A percentile compares a stretch with the other conserved stretches of the same genome.
These are phyloP conservation scores for Drosophila melanica DNA, from an alignment of 1,140 invertebrate species.

Conservation along the genomic window DNA sequence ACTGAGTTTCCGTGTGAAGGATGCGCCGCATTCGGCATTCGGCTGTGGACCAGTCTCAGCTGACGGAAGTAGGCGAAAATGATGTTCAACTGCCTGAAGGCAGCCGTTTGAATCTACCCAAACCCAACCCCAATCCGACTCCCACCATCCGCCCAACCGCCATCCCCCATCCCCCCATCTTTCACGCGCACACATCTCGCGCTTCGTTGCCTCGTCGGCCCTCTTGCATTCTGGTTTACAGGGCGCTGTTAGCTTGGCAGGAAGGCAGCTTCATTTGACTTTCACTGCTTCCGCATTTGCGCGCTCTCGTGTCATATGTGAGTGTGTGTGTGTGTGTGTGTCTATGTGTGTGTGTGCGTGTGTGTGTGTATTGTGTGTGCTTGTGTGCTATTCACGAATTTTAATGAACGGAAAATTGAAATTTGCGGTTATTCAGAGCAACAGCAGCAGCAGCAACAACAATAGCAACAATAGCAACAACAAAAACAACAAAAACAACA, in stretches of 20 bases:
- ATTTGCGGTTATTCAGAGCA: constrained; percentile 59
- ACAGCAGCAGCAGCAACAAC: constrained; percentile 9
- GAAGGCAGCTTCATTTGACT: constrained; percentile 48
- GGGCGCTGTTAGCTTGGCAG: background rate
- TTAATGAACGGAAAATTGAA: constrained; percentile 77
- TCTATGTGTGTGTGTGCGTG: constrained; percentile 23
- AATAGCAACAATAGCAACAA: constrained; percentile 1
- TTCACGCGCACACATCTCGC: background rate
- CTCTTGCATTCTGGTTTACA: background rate
- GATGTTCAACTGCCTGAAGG: constrained; percentile 50
- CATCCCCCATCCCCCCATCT: too few species aligned
- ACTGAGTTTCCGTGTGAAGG: constrained; percentile 52
- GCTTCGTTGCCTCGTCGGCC: too few species aligned
- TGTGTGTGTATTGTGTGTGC: constrained; percentile 2
- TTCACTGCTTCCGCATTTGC: constrained; percentile 44
- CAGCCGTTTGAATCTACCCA: constrained; percentile 3
- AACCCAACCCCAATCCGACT: too few species aligned
- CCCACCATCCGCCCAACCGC: too few species aligned
- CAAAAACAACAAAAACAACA: constrained; percentile 15
- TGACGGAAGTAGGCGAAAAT: constrained; percentile 59
- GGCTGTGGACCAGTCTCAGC: constrained; percentile 16
- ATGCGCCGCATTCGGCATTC: constrained; percentile 28
- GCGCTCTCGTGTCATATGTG: constrained; percentile 27
- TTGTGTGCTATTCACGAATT: constrained; percentile 68
- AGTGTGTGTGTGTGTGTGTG: background rate